Conservation (phyloP, 2,113 vertebrate genomes). For the Mystacornis crossleyi region DNA sequence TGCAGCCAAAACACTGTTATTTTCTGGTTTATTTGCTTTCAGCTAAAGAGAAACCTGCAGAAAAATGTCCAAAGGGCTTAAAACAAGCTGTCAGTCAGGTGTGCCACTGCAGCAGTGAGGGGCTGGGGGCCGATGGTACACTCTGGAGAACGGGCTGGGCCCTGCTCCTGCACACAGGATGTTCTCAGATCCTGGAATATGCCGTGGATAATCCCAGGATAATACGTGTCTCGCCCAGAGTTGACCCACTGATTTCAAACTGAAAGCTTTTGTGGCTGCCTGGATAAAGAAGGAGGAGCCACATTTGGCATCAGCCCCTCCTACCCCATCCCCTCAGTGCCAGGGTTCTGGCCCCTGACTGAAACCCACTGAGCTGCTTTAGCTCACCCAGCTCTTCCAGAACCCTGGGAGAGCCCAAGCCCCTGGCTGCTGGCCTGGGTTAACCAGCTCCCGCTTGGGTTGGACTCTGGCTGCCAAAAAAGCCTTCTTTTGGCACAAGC, state of each 20-base stretch:
- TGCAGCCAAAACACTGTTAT: background rate
- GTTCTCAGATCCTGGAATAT: conserved; percentile 41
- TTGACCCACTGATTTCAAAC: conserved; percentile 3
- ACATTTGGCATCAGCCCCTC: background rate
- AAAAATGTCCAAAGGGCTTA: background rate
- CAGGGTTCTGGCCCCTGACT: background rate
- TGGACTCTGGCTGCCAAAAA: background rate
- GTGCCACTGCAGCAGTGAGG: background rate
- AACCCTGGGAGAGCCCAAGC: background rate
- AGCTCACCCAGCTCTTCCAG: background rate
- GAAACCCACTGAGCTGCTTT: background rate
- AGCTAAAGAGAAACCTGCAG: background rate
- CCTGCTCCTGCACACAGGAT: conserved; percentile 18
- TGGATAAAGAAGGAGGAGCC: background rate
- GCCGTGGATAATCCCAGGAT: conserved; percentile 44
- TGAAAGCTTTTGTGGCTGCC: conserved; percentile 32
- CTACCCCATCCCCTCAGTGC: background rate
- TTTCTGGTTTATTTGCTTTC: background rate
- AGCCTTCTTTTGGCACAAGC: background rate
- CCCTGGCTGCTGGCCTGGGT: background rate
- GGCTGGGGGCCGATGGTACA: background rate
- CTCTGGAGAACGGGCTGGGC: background rate
- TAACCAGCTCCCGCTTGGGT: background rate
- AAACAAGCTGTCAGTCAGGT: background rate
- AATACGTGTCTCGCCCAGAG: conserved; percentile 3